Base-by-base conservation (phyloP, 2,888 invertebrate genomes). In the Lydus trimaculatus region DNA sequence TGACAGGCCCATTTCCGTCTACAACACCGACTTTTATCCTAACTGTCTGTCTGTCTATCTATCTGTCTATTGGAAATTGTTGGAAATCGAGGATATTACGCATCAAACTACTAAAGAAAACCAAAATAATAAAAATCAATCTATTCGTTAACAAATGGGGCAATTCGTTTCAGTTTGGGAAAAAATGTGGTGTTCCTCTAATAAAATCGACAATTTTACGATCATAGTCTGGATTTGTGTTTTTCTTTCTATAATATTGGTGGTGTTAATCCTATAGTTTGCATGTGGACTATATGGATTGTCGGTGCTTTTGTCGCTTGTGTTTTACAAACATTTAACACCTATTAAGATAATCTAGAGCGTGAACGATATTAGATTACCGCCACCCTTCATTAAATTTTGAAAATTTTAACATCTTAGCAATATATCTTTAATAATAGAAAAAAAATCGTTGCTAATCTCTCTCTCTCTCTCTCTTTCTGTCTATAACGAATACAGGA, bases 1-100 rank as follows among this genome's bases (percentile, higher is more conserved):
- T 81, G 83, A 81, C 83, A 82, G 78, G 78, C 82, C 82, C 74
- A 83, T 83, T 83, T 83, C 83, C 83, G 78, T 69, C 65, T 25
- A 64, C 39, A 52, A 20, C 52, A 25, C 52, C 66, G 69, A 70
- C 67, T 78, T 76, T 77, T 78, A 77, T 77, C 78, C 77, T 79
- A 79, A 79, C 79, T 79, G 74, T 72, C 76, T 73, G 72, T 75
- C 72, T 63, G 66, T 69, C 66, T 66, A 5, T 48, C 48, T 48
- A 2, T 48, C 43, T 20, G 11, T 43, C 39, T 36, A 43, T 8
- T 2, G 17, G 17, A 43, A 43, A 43, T 43, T 17, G 43, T n/a
- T 5, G 43, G 17, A 43, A 43, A n/a, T 43, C 17, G 17, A n/a
- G 17, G 43, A 43, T 17, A 17, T n/a, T 17, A n/a, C n/a, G n/a